Percentiles rank a stretch among this genome's conserved stretches.
These are phyloP conservation scores for Staurois parvus DNA, from an alignment of 2,797 vertebrate species.

Conservation along the genomic window DNA sequence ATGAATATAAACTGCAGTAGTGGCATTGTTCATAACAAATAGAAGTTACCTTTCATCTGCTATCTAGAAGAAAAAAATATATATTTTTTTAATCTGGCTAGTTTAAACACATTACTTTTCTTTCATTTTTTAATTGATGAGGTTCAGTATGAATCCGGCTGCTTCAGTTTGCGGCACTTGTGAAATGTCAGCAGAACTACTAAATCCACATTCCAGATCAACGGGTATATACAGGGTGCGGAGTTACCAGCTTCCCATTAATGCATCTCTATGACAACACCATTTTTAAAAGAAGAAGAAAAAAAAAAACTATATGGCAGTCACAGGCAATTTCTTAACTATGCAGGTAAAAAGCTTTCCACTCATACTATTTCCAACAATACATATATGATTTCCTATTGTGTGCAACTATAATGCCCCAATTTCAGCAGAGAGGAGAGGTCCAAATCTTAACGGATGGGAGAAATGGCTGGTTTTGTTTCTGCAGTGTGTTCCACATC, in stretches of 20 bases:
- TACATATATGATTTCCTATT: constrained; percentile 44
- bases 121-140: too few species aligned
- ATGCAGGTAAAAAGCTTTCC: constrained; percentile 32
- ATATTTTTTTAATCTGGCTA: too few species aligned
- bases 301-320: not conserved
- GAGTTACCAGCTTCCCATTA: not conserved
- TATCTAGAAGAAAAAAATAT: too few species aligned
- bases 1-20: too few species aligned
- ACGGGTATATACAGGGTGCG: not conserved
- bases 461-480: constrained; percentile 14
- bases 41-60: too few species aligned
- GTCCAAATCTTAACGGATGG: not conserved
- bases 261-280: constrained; percentile 16
- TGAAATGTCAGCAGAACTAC: not conserved
- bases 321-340: constrained; percentile 10
- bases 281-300: not conserved
- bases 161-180: not conserved
- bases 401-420: constrained; percentile 16
- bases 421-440: not conserved
- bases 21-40: too few species aligned
- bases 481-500: constrained; percentile 28
- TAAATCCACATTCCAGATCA: not conserved
- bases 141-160: too few species aligned
- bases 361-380: not conserved
- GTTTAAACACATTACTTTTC: too few species aligned